Base-by-base conservation (phyloP, 2,113 vertebrate species). In the Taxidea taxus region DNA sequence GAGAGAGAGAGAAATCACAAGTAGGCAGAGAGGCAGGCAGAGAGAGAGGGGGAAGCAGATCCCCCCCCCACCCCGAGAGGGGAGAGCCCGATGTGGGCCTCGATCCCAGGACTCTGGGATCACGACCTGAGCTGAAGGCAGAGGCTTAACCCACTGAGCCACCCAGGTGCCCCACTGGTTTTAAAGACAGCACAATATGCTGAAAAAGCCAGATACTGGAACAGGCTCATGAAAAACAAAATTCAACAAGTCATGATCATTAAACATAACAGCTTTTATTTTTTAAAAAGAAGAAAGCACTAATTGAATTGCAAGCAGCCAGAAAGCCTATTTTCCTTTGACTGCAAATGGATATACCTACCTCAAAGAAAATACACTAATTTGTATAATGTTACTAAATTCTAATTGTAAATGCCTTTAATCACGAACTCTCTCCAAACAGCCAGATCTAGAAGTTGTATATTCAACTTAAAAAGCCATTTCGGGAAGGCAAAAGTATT, bases 351-450 rank as follows among this genome's bases (percentile, higher is more conserved):
- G 49, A 70, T 60, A 44, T 29, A 86, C 62, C 14, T 85, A 77
- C 37, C 56, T 93, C 68, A 88, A 51, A 66, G 74, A 92, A 92
- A 91, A 87, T 23, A 68, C 0, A 37, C 9, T 9, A 44, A 68
- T 25, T 68, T 95, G 31, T 78, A 56, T 75, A 60, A 56, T 90
- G n/a, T 82, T 86, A 93, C 31, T 87, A 68, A 90, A 78, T 56
- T 92, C 1, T 44, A 96, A 94, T 13, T 87, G 13, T 77, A 97
- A 92, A 84, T 72, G 31, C 9, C 39, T 96, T 93, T 83, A 88
- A n/a, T 88, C 29, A 77, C 21, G 1, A 66, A 75, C 29, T 90
- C 37, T 72, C 27, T 86, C 14, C 29, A 87, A 92, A 90, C 4
- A 37, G 25, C 39, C 78, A 90, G 66, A 90, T 74, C 74, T 58